Evolutionary conservation across 2,113 vertebrate genomes (phyloP).

Genomic region (Rhinogobius similis): DNA sequence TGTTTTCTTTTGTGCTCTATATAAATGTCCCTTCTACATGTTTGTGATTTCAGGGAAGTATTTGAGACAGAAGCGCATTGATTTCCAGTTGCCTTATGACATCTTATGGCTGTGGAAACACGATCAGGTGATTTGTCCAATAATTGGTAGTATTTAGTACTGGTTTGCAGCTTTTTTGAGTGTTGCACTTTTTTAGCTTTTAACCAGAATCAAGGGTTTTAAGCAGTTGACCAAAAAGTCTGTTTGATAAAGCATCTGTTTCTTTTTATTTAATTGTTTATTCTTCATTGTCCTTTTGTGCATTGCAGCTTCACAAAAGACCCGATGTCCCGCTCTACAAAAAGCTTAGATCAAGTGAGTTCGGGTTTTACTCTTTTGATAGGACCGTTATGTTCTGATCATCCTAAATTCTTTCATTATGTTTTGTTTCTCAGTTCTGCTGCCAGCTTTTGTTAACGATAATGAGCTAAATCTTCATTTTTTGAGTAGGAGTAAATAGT

Average conservation of each 20-base stretch:
- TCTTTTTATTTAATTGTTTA: conserved; percentile 2
- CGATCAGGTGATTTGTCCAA: conserved; percentile 85
- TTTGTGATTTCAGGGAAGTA: conserved; percentile 87
- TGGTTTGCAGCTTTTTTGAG: too few relatives aligned
- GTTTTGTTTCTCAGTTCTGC: neutral
- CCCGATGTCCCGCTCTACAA: conserved; percentile 98
- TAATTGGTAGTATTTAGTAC: conserved; percentile 31
- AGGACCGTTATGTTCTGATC: neutral
- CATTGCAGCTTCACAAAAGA: conserved; percentile 91
- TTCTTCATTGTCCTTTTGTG: conserved; percentile 8
- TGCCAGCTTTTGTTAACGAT: neutral
- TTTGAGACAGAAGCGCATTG: conserved; percentile 94
- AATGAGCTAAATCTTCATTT: neutral
- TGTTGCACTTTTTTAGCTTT: conserved; percentile 18
- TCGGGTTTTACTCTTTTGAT: conserved; percentile 3
- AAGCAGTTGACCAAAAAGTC: neutral
- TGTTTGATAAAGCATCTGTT: conserved; percentile 4
- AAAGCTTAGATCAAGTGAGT: conserved; percentile 98
- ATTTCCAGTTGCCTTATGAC: conserved; percentile 98
- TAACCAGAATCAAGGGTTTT: neutral
- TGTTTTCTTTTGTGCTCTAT: neutral
- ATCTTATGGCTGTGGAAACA: conserved; percentile 99
- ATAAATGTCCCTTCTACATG: neutral
- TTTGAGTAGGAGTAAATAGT: conserved; percentile 13
- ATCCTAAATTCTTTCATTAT: neutral